A percentile compares a stretch with the other conserved stretches of the same genome.
These are phyloP conservation scores for Nyctereutes procyonoides DNA, from an alignment of 2,113 vertebrate genomes.

Conservation along the genomic window DNA sequence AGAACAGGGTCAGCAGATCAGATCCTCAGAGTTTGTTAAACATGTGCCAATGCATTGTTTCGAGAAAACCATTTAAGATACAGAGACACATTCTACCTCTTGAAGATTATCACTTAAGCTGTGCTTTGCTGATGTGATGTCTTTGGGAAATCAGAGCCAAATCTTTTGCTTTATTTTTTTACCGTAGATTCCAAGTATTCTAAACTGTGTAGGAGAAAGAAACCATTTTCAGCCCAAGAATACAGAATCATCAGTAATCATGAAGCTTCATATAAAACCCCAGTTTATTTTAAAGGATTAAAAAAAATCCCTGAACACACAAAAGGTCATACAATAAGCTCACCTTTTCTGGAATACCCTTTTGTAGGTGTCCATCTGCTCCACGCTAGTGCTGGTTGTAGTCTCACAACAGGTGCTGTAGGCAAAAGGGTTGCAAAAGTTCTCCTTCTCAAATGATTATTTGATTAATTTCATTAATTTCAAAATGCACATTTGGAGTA, in stretches of 20 bases:
- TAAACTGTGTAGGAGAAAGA: background rate
- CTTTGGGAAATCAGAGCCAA: background rate
- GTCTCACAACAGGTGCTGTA: background rate
- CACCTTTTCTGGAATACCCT: background rate
- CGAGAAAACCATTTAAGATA: background rate
- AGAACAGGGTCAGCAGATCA: background rate
- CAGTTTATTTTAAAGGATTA: background rate
- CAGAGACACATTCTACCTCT: background rate
- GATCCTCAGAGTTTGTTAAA: background rate
- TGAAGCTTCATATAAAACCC: background rate
- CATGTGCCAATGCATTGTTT: background rate
- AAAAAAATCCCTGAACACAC: background rate
- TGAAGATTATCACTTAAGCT: background rate
- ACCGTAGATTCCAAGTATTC: background rate
- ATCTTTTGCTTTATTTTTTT: background rate
- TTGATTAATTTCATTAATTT: too few relatives aligned
- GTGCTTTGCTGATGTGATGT: background rate
- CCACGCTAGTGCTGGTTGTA: background rate
- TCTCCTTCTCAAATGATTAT: background rate
- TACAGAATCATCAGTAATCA: background rate
- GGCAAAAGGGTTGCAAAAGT: background rate
- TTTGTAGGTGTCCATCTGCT: background rate
- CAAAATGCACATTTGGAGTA: background rate
- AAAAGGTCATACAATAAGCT: background rate
- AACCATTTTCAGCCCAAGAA: background rate